Evolutionary conservation across 2,888 invertebrate species (phyloP), one percentile per base, ranked within the genome.

Genomic region (Caenorhabditis sp.): DNA sequence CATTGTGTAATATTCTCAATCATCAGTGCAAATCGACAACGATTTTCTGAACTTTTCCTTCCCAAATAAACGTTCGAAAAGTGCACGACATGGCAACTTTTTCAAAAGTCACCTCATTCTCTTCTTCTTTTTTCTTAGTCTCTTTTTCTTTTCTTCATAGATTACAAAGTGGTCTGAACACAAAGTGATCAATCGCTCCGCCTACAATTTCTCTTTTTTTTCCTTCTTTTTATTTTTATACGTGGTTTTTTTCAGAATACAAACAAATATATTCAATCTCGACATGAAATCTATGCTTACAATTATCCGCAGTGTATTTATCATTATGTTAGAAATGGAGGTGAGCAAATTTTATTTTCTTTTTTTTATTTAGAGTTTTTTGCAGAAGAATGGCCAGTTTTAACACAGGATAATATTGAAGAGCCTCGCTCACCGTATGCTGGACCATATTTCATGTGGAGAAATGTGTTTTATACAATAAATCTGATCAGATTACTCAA

Each of bases 381-480:
- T 82, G 27, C 66, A 83, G 86, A 83, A 66, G 81, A 84, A 78
- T 87, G 83, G 83, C 86, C 86, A 17, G 64, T 67, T n/a, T 60
- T 86, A 66, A 84, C 76, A 8, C 80, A 80, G 26, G 86, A 87
- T 26, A 86, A 86, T 69, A 82, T 86, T 6, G 81, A 77, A 57
- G 78, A 72, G 55, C 59, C 75, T 49, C 64, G 71, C 3, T 51
- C 69, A 5, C 60, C 73, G 8, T 70, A 77, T 5, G 70, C 66
- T 21, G 79, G 73, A n/a, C 76, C 75, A n/a, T 87, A 87, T 58
- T 97, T 93, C 89, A 95, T 96, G 57, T 99, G 97, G 99, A 91
- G 97, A 81, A 99, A 99, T 90, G 93, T 99, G 64, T 99, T 96
- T 89, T 95, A 96, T 3, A 96, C 97, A 88, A 95, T 99, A 70